Evolutionary conservation across 2,888 invertebrate genomes (phyloP).

Genomic region (Dorcus parallelipipedus): DNA sequence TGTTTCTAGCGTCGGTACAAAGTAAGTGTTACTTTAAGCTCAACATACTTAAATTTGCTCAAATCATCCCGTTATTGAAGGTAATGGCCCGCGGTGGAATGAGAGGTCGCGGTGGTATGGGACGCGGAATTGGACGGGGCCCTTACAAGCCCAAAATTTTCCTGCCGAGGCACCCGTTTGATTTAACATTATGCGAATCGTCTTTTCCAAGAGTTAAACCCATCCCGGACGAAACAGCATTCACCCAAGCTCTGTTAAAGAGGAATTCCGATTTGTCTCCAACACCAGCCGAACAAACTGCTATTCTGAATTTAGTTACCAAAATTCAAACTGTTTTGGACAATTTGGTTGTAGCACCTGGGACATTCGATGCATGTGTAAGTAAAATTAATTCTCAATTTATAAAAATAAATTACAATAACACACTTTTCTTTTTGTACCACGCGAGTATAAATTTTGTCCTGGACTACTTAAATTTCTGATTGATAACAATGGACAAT

Average conservation of each 20-base stretch:
- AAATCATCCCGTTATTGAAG: background rate
- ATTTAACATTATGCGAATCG: conserved; percentile 81
- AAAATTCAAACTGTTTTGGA: conserved; percentile 94
- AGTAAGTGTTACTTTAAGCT: background rate
- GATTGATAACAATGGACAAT: no score
- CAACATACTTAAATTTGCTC: no score
- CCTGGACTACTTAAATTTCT: no score
- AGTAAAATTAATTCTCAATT: conserved; percentile 47
- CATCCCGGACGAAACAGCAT: conserved; percentile 76
- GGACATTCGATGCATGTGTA: conserved; percentile 92
- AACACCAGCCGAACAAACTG: conserved; percentile 84
- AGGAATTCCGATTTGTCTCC: conserved; percentile 91
- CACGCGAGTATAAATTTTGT: no score
- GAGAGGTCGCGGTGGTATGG: conserved; percentile 61
- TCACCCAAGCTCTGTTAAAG: conserved; percentile 88
- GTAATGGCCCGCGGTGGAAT: conserved; percentile 72
- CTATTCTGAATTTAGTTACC: conserved; percentile 88
- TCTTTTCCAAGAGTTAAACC: conserved; percentile 84
- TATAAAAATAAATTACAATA: no score
- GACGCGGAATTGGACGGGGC: conserved; percentile 64
- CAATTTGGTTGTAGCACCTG: conserved; percentile 90
- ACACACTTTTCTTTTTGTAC: no score
- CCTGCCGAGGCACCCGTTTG: conserved; percentile 79
- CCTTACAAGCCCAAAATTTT: conserved; percentile 62
- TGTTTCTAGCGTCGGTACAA: background rate